A percentile compares a stretch with the other conserved stretches of the same genome.
These are phyloP conservation scores for Tonatia bakeri DNA, from an alignment of 2,113 vertebrate genomes.

Conservation along the genomic window DNA sequence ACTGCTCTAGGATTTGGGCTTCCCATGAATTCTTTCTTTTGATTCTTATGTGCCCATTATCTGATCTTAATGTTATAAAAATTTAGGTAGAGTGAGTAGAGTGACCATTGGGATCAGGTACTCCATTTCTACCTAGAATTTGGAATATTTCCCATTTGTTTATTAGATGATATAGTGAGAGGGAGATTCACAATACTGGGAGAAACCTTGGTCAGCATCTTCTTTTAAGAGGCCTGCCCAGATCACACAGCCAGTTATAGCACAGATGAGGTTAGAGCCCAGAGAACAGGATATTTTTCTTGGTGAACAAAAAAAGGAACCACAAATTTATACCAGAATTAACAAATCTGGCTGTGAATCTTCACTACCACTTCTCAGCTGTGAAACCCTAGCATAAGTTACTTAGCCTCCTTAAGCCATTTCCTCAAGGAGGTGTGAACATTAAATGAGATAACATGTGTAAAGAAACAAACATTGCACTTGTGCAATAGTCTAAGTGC, in stretches of 20 bases:
- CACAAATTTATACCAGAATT: neutral
- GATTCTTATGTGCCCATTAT: neutral
- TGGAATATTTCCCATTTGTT: neutral
- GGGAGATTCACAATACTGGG: neutral
- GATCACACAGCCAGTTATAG: neutral
- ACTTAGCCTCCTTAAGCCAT: neutral
- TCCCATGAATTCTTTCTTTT: neutral
- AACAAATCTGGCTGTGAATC: neutral
- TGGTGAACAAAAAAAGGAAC: neutral
- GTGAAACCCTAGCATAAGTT: neutral
- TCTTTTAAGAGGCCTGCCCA: neutral
- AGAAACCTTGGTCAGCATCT: neutral
- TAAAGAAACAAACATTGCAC: neutral
- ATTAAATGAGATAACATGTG: neutral
- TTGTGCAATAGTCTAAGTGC: neutral
- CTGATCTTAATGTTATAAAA: neutral
- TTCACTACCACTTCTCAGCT: neutral
- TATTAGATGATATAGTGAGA: neutral
- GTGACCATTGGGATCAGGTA: neutral
- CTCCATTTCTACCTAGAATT: neutral
- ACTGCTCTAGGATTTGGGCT: neutral
- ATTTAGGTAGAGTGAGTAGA: neutral
- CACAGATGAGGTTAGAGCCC: neutral
- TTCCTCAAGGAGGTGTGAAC: neutral
- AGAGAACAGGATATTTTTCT: neutral